Conservation (phyloP, 2,797 vertebrate species). For the Chiloscyllium punctatum region DNA sequence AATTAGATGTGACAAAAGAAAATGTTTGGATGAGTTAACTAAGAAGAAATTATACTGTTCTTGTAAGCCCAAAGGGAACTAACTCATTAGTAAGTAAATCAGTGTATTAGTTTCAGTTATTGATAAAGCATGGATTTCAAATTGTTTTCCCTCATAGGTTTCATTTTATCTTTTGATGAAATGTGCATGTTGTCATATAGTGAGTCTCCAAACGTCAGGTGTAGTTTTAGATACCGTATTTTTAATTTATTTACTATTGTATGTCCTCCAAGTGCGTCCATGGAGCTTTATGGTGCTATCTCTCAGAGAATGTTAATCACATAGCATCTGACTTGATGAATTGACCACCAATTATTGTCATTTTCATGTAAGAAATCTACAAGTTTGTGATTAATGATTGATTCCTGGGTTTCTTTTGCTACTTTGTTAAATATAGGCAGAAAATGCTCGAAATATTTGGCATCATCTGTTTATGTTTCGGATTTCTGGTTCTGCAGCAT, state of each 20-base stretch:
- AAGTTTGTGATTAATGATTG: not conserved
- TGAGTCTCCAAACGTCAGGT: not conserved
- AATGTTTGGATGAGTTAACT: not conserved
- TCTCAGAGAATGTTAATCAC: not conserved
- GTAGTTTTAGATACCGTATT: not conserved
- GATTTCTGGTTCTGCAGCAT: not conserved
- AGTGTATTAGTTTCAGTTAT: not conserved
- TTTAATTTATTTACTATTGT: not conserved
- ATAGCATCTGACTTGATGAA: not conserved
- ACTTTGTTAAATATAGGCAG: not conserved
- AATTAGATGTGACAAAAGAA: not conserved
- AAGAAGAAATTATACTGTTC: not conserved
- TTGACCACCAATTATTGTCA: not conserved
- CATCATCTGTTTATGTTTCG: not conserved
- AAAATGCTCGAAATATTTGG: not conserved
- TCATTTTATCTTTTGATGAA: not conserved
- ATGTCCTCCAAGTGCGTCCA: not conserved
- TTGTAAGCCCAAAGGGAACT: not conserved
- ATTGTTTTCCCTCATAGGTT: not conserved
- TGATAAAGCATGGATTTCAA: not conserved
- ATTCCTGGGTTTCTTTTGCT: not conserved
- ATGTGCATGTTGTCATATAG: not conserved
- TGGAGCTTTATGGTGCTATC: not conserved
- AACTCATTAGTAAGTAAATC: not conserved
- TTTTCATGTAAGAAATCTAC: not conserved